Evolutionary conservation across 1,140 invertebrate genomes (phyloP).

Genomic region (Drosophila navojoa): DNA sequence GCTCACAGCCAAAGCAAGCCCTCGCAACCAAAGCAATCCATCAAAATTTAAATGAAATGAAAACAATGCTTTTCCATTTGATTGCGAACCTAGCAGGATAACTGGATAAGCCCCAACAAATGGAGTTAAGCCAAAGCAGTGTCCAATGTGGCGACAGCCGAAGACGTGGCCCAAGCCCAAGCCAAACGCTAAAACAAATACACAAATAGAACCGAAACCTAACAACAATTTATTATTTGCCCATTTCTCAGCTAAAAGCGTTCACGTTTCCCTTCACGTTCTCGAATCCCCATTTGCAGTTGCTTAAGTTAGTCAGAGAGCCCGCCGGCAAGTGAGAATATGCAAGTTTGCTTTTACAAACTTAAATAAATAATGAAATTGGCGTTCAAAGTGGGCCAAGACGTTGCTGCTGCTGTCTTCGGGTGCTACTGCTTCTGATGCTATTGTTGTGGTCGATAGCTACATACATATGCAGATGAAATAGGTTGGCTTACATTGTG

Average conservation of each 20-base stretch:
- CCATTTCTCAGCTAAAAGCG: constrained; percentile 39
- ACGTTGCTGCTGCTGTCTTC: constrained; percentile 12
- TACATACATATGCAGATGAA: constrained; percentile 26
- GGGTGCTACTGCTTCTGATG: neutral
- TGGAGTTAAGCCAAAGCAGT: constrained; percentile 43
- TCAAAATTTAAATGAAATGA: constrained; percentile 77
- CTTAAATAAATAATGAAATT: constrained; percentile 80
- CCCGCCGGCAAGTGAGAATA: constrained; percentile 55
- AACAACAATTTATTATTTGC: constrained; percentile 79
- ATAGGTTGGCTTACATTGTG: constrained; percentile 27
- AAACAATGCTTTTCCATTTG: constrained; percentile 73
- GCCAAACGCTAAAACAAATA: constrained; percentile 47
- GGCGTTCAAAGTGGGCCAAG: constrained; percentile 59
- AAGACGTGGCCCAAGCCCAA: constrained; percentile 4
- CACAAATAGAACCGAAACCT: constrained; percentile 32
- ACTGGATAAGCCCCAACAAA: constrained; percentile 33
- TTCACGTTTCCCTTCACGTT: neutral
- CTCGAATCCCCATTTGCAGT: constrained; percentile 19
- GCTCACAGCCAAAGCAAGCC: no score
- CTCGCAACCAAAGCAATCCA: neutral
- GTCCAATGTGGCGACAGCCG: constrained; percentile 21
- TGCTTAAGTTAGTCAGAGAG: neutral
- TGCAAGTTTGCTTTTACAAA: constrained; percentile 68
- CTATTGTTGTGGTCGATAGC: constrained; percentile 18
- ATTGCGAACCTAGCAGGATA: constrained; percentile 53